phyloP scores from a whole-genome alignment of 2,888 invertebrate species.

The Chelonus formosanus region DNA sequence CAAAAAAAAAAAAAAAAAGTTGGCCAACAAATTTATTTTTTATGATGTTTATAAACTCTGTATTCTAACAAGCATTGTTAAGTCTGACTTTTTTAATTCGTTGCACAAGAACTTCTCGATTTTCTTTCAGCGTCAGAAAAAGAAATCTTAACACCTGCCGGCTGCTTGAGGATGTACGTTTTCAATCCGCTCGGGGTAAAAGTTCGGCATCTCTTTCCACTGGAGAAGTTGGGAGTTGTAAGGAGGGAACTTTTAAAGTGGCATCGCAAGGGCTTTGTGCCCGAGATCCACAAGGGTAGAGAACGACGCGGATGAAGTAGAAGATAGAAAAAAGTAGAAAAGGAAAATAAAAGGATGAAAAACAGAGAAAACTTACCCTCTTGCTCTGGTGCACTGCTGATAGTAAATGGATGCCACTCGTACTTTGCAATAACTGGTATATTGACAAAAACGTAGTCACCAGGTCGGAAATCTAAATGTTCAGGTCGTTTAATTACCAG shows the following conservation, averaged over 20 bases:
- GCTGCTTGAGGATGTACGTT: constrained; percentile 32
- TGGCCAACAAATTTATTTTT: background rate
- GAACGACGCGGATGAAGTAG: constrained; percentile 1
- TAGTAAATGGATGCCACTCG: constrained; percentile 98
- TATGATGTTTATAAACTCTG: constrained; percentile 14
- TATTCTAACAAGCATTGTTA: constrained; percentile 30
- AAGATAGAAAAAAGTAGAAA: background rate
- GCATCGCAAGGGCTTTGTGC: constrained; percentile 30
- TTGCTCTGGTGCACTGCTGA: constrained; percentile 94
- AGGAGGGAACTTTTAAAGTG: constrained; percentile 30
- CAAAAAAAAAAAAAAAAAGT: too few species aligned
- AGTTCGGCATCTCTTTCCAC: constrained; percentile 17
- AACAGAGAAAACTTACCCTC: constrained; percentile 71
- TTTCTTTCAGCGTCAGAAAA: constrained; percentile 20
- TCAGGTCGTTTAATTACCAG: constrained; percentile 87
- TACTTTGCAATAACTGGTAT: constrained; percentile 90
- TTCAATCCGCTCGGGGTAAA: constrained; percentile 30
- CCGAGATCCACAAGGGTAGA: constrained; percentile 22
- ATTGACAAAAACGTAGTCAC: constrained; percentile 93
- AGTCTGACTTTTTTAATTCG: constrained; percentile 32
- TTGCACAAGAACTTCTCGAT: constrained; percentile 13
- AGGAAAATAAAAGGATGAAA: constrained; percentile 10
- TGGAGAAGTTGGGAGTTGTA: constrained; percentile 10
- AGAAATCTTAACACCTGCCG: constrained; percentile 33
- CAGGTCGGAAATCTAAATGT: constrained; percentile 88